Evolutionary conservation across 2,113 vertebrate species (phyloP).

Genomic region (Aix galericulata): DNA sequence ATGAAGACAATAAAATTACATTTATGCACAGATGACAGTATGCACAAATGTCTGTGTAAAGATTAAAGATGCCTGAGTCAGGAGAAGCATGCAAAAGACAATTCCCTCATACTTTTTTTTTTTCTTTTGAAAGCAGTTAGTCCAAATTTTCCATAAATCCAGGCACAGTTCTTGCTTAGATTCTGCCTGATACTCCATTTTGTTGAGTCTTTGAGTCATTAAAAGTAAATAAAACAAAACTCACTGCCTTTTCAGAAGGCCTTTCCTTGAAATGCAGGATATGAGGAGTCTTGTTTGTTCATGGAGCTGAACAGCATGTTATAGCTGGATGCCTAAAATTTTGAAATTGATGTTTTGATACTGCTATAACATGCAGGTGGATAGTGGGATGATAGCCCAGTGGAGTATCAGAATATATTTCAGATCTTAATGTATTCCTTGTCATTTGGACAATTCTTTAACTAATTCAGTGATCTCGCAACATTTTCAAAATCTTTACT

Average conservation of each 20-base stretch:
- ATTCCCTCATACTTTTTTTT: not conserved
- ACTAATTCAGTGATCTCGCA: not conserved
- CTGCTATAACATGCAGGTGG: accelerated
- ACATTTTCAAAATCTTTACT: not conserved
- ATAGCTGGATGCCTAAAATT: too few species aligned
- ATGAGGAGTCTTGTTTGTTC: not conserved
- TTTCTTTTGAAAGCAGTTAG: not conserved
- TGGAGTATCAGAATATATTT: accelerated
- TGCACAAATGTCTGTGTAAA: not conserved
- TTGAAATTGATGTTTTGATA: not conserved
- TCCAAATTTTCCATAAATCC: not conserved
- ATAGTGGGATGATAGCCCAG: not conserved
- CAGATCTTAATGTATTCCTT: not conserved
- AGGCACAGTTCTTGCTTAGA: not conserved
- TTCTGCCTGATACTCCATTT: not conserved
- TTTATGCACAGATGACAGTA: not conserved
- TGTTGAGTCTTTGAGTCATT: not conserved
- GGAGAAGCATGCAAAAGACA: not conserved
- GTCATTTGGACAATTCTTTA: not conserved
- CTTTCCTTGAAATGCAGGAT: not conserved
- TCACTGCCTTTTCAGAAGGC: not conserved
- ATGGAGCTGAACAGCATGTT: not conserved
- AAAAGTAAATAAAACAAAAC: not conserved
- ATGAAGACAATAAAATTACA: not conserved
- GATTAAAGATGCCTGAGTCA: not conserved